Conservation (phyloP, 1,140 invertebrate species). For the Laodelphax striatellus region DNA sequence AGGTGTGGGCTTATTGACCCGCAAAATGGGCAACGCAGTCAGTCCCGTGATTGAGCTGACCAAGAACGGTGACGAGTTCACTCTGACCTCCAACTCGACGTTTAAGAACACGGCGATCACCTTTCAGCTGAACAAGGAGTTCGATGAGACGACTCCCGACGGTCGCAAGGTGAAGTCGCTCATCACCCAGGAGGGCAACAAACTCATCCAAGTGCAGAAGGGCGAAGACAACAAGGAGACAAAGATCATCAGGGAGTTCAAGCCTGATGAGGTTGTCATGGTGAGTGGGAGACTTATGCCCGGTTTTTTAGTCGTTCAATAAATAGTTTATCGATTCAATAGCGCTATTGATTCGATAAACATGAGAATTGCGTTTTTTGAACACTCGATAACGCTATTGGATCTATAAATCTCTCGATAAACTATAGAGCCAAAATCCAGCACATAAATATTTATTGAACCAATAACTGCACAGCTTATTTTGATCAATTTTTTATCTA, state of each 20-base stretch:
- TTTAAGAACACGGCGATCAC: conserved; percentile 70
- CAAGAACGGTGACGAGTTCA: conserved; percentile 54
- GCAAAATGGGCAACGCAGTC: conserved; percentile 60
- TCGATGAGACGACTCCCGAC: conserved; percentile 79
- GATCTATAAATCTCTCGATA: too few species aligned
- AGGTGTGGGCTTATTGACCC: conserved; percentile 53
- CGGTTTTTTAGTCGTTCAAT: too few species aligned
- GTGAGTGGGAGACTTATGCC: too few species aligned
- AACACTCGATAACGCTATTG: too few species aligned
- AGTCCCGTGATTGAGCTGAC: conserved; percentile 62
- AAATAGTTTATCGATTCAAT: too few species aligned
- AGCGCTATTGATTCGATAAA: too few species aligned
- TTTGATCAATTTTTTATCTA: too few species aligned
- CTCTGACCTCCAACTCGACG: conserved; percentile 64
- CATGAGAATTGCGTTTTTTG: too few species aligned
- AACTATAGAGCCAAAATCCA: too few species aligned
- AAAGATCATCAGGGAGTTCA: conserved; percentile 25
- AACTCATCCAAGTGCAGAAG: conserved; percentile 53
- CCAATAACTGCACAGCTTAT: too few species aligned
- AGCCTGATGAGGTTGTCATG: conserved; percentile 24
- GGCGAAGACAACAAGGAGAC: conserved; percentile 27
- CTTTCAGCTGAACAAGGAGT: conserved; percentile 72
- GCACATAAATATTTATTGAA: too few species aligned
- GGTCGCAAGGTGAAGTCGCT: conserved; percentile 69
- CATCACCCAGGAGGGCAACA: conserved; percentile 53